A percentile compares a stretch with the other conserved stretches of the same genome.
phyloP scores from a whole-genome alignment of 1,140 invertebrate species.

The Pomacea maculata region DNA sequence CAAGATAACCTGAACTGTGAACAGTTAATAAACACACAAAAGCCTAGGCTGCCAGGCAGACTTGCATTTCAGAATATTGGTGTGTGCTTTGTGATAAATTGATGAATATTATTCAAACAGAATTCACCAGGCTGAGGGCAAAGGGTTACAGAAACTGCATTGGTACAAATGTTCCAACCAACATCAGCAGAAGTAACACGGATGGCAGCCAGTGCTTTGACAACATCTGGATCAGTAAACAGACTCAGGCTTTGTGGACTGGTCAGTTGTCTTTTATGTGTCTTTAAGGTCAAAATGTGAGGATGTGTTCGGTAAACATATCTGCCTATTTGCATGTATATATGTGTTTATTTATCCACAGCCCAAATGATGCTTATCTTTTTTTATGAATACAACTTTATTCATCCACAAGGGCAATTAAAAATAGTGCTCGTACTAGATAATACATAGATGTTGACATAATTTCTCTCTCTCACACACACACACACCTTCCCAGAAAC shows the following conservation, averaged over 20 bases:
- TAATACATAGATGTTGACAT: no score
- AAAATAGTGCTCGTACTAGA: no score
- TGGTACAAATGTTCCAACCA: constrained; percentile 51
- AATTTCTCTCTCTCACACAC: no score
- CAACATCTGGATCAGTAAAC: constrained; percentile 64
- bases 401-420: no score
- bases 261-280: constrained; percentile 46
- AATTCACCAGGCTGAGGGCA: constrained; percentile 55
- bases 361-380: neutral
- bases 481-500: no score
- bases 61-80: no score
- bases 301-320: neutral
- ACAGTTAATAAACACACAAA: no score
- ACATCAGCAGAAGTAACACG: constrained; percentile 49
- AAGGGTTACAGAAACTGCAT: constrained; percentile 56
- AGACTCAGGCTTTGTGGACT: constrained; percentile 57
- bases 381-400: neutral
- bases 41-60: no score
- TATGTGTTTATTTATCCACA: neutral
- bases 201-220: constrained; percentile 54
- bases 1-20: no score
- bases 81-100: no score
- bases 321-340: neutral
- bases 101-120: constrained; percentile 32
- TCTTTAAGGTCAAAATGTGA: neutral